Evolutionary conservation across 2,888 invertebrate species (phyloP), one percentile per base, ranked within the genome.

Genomic region (Trilocha varians): DNA sequence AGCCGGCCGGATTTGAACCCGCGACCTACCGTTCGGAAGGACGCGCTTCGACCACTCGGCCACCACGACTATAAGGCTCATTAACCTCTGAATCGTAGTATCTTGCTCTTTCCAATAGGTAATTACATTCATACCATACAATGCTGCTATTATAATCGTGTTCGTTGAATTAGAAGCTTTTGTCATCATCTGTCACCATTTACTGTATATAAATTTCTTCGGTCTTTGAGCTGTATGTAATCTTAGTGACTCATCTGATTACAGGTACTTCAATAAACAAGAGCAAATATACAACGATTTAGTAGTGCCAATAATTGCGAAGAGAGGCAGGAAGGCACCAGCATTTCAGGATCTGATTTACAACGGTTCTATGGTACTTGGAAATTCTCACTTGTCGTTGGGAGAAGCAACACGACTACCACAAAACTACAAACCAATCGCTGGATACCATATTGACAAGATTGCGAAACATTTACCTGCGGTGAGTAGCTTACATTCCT

Each of bases 391-490:
- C 16, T 35, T 47, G 0, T 49, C 52, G 2, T 18, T 49, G 13
- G 49, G 48, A 6, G 13, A 39, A 2, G 34, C 50, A 2, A 45
- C 35, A 1, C 42, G 36, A 18, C 6, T 48, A 1, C 52, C 55
- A 2, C 48, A 48, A 13, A 58, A 41, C 14, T 50, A 47, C 16
- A 55, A 46, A 8, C 43, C 45, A n/a, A 40, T 59, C 5, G 57
- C 48, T 1, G 59, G 59, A 6, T 57, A 52, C 34, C 59, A 59
- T 38, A 52, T 59, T 17, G 46, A 52, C 13, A 43, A 45, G 1
- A 34, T 46, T 9, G 16, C 50, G 1, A 45, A 48, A 13, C 56
- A 57, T 5, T 52, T 62, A 32, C 53, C 60, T 11, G 42, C 49
- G 48, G 62, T 60, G 39, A 41, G 42, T 47, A 13, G 2, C 3